Evolutionary conservation across 2,113 vertebrate genomes (phyloP).

Genomic region (Catagonus wagneri): DNA sequence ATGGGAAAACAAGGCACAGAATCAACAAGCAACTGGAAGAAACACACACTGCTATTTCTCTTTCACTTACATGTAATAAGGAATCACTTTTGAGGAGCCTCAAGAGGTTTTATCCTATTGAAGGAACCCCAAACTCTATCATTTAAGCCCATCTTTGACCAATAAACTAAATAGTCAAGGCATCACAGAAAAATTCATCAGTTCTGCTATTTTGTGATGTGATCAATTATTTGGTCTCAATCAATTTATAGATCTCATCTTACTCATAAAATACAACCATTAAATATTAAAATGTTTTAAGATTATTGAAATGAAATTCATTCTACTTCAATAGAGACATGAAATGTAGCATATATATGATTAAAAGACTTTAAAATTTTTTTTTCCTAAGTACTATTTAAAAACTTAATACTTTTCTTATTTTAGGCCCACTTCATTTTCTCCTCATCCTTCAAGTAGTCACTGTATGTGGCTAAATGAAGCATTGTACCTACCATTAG

Average conservation of each 20-base stretch:
- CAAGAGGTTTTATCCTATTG: background rate
- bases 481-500: background rate
- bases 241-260: background rate
- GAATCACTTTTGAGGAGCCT: background rate
- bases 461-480: background rate
- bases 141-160: background rate
- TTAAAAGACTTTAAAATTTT: background rate
- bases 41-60: background rate
- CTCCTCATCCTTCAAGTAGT: background rate
- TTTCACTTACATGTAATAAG: background rate
- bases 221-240: background rate
- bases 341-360: background rate
- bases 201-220: background rate
- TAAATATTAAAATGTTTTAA: background rate
- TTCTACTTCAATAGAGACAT: background rate
- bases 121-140: background rate
- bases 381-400: background rate
- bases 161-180: background rate
- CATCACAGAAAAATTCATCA: background rate
- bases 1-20: background rate
- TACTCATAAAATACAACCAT: background rate
- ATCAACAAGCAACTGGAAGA: background rate
- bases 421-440: background rate
- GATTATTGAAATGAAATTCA: background rate
- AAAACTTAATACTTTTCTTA: background rate